Conservation (phyloP, 2,797 vertebrate genomes). For the Sciurus vulgaris region DNA sequence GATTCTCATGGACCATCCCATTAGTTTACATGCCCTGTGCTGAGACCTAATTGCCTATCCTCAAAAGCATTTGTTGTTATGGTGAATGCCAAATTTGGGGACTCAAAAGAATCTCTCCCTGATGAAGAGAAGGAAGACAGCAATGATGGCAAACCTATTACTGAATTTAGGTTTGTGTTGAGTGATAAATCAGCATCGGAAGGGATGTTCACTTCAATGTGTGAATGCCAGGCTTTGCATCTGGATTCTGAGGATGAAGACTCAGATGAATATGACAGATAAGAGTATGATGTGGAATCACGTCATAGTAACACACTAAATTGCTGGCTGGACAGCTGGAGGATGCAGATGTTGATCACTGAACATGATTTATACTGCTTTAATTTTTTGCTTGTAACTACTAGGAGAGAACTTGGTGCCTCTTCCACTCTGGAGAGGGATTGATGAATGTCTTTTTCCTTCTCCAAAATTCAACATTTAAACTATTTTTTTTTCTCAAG, state of each 20-base stretch:
- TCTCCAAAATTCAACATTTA: conserved; percentile 70
- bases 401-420: conserved; percentile 75
- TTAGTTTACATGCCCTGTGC: too few species aligned
- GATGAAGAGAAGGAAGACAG: conserved; percentile 89
- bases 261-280: conserved; percentile 96
- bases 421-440: conserved; percentile 60
- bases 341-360: too few species aligned
- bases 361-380: too few species aligned
- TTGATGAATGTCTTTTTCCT: conserved; percentile 60
- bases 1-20: too few species aligned
- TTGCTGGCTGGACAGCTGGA: too few species aligned
- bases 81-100: conserved; percentile 51
- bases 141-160: conserved; percentile 91
- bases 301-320: conserved; percentile 91
- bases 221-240: conserved; percentile 97
- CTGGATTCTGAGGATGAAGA: conserved; percentile 96
- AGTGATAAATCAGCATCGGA: conserved; percentile 95
- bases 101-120: conserved; percentile 89
- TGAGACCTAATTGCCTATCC: too few species aligned
- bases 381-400: conserved; percentile 39
- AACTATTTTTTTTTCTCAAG: neutral
- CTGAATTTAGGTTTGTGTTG: conserved; percentile 97
- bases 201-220: conserved; percentile 97
- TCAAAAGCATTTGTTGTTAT: too few species aligned
- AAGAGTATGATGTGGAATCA: conserved; percentile 96